Base-by-base conservation (phyloP, 2,113 vertebrate species). In the Agelaius phoeniceus region DNA sequence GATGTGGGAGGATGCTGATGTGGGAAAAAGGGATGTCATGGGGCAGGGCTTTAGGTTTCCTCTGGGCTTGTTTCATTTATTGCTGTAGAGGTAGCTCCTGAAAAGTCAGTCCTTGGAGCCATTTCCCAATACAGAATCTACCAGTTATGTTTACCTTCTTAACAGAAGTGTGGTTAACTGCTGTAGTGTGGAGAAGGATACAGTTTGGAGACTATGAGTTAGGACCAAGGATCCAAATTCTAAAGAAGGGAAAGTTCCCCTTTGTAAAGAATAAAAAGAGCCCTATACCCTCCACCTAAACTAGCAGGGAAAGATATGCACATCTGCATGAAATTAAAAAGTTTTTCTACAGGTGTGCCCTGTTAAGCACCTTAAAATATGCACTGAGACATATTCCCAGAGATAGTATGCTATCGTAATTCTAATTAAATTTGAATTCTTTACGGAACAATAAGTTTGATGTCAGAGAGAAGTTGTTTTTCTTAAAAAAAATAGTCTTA, bases 361-460 rank as follows among this genome's bases (percentile, higher is more conserved):
- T 67, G 30, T 94, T 94, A 43, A 18, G 54, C 33, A 89, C 28
- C 63, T 96, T 90, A 93, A 96, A 97, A 93, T 91, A 72, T 74
- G 30, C 77, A 91, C 87, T 95, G 87, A 95, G 73, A 86, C 83
- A 6, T 73, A 89, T 67, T 97, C 51, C 71, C 69, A 93, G 22
- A 93, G 94, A 91, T 9, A 84, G 21, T 66, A 92, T 94, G 67
- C 31, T 82, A 80, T 76, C 81, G 33, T 88, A 89, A 82, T 78
- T 88, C n/a, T 92, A 96, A 95, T 95, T 92, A 93, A 96, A 90
- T 87, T 82, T 95, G 6, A 93, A 72, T 88, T 93, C 16, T 39
- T 93, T 94, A 72, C 89, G 91, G 94, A 93, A 84, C 22, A 30
- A 35, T 75, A 94, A 89, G 8, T 90, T 95, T 92, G 81, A 78